Evolutionary conservation across 2,113 vertebrate genomes (phyloP).

Genomic region (Dicrurus megarhynchus): DNA sequence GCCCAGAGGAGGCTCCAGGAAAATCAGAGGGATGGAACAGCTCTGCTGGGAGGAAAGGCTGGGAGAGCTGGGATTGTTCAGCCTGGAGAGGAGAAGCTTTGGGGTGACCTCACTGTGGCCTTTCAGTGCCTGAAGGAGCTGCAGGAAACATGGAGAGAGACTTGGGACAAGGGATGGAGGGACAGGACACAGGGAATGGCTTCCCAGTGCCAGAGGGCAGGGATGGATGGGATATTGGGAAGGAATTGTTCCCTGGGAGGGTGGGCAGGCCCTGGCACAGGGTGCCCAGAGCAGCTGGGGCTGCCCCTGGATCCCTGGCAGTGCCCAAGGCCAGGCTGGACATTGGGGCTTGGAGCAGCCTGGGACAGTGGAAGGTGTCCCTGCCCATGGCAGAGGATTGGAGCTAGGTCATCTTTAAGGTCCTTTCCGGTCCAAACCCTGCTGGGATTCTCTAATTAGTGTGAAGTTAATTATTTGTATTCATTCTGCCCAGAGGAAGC

Average conservation of each 20-base stretch:
- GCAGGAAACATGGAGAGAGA: rapidly evolving
- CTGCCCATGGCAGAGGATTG: not conserved
- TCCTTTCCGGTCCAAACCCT: not conserved
- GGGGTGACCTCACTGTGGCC: rapidly evolving
- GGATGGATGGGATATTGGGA: rapidly evolving
- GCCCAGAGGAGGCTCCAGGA: not conserved
- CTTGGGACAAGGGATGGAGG: rapidly evolving
- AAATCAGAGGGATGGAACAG: not conserved
- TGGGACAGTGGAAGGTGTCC: not conserved
- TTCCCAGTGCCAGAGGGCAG: not conserved
- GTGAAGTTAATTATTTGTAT: not conserved
- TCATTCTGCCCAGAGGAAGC: not conserved
- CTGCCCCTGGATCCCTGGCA: not conserved
- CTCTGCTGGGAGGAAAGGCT: not conserved
- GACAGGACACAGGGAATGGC: not conserved
- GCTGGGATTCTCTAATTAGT: not conserved
- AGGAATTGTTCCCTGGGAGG: not conserved
- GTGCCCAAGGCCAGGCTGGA: not conserved
- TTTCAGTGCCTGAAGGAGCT: rapidly evolving
- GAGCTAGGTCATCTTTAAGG: not conserved
- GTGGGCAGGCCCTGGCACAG: not conserved
- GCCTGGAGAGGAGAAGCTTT: not conserved
- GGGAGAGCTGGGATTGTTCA: not conserved
- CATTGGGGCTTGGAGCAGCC: not conserved
- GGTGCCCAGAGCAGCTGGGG: not conserved